phyloP scores from a whole-genome alignment of 2,113 vertebrate species.

The Anhinga rufa region DNA sequence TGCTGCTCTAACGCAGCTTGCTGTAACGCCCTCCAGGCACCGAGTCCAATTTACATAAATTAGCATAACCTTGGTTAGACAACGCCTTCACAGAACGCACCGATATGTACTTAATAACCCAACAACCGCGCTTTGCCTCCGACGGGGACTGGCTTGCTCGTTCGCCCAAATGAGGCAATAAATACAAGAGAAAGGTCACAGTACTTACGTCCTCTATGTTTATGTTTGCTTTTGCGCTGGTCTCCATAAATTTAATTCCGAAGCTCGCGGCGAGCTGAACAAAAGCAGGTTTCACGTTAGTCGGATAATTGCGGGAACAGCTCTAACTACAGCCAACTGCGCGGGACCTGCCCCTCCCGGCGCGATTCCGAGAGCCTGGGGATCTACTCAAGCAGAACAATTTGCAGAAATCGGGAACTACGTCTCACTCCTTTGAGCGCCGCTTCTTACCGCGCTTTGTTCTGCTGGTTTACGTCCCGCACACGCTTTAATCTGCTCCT shows the following conservation, averaged over 20 bases:
- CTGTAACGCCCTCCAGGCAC: not conserved
- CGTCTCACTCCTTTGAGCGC: fast-evolving
- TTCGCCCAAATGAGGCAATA: fast-evolving
- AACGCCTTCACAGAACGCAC: fast-evolving
- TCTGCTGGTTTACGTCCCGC: not conserved
- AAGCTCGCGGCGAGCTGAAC: constrained; percentile 89
- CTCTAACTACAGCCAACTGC: not conserved
- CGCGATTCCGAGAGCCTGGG: fast-evolving
- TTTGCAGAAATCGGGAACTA: not conserved
- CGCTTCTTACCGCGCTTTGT: not conserved
- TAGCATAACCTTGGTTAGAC: fast-evolving
- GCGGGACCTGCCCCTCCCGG: not conserved
- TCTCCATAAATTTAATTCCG: constrained; percentile 98
- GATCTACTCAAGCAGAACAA: not conserved
- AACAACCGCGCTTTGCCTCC: fast-evolving
- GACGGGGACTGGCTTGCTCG: fast-evolving
- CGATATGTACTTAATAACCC: fast-evolving
- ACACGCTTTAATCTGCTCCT: not conserved
- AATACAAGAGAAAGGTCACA: fast-evolving
- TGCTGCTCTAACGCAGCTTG: not conserved
- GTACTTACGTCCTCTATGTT: constrained; percentile 94
- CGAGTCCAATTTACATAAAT: not conserved
- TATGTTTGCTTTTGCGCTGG: constrained; percentile 97
- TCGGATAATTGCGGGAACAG: not conserved
- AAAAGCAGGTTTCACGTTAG: not conserved